Evolutionary conservation across 2,888 invertebrate genomes (phyloP), one percentile per base, ranked within the genome.

Genomic region (Eutolmus rufibarbis): DNA sequence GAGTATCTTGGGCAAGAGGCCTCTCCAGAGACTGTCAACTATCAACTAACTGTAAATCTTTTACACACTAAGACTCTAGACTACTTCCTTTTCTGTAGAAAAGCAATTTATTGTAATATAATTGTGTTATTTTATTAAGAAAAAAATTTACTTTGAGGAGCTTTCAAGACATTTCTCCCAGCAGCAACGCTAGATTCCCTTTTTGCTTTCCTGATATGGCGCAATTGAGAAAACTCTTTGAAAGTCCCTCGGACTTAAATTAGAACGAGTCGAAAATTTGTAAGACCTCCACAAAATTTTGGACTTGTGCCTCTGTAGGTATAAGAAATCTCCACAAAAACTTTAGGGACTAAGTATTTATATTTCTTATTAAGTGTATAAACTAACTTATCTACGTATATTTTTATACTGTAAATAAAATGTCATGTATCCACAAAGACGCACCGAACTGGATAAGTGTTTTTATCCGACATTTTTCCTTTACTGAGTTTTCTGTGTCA

Each of bases 1-100:
- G 89, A 40, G 89, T 89, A 51, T 89, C 89, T 3, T 89, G 89
- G 89, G 89, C 89, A 14, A 57, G 84, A 56, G 77, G 87, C 87
- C 87, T 88, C 77, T 87, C 88, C 2, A 87, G 87, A 88, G 88
- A 88, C 88, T 88, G 87, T 88, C 86, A 88, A 51, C 77, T 57
- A 76, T 86, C 88, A 86, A n/a, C 46, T 74, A 86, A 82, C 16
- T 86, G 57, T 76, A 85, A 88, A 86, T 46, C 87, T 51, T n/a
- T 78, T 74, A 79, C 85, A 56, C 81, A 56, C 51, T 88, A 87
- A 57, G 31, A 40, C n/a, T 66, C 34, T 16, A 19, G 19, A 5
- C 28, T 79, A 40, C 40, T 77, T 51, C 9, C 23, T 79, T 46
- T 37, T 46, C 9, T 79, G 8, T 34, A 79, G 46, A 46, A 19